A percentile compares a stretch with the other conserved stretches of the same genome.
Conservation (phyloP, 1,140 invertebrate species). For the Leptopilina clavipes region DNA sequence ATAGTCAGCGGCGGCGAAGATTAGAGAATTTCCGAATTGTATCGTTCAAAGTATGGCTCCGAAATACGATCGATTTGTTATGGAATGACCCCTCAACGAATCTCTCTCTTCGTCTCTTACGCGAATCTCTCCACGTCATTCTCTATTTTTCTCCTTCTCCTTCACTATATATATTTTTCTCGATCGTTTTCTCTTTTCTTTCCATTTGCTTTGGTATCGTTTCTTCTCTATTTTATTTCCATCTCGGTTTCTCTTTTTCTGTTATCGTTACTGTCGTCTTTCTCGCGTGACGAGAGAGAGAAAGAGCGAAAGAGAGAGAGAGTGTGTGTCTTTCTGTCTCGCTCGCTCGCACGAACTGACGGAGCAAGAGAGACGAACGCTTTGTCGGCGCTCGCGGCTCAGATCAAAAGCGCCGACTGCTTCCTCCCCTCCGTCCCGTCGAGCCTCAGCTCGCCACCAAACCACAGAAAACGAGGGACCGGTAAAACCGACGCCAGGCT, state of each 20-base stretch:
- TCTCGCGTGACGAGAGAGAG: slow-evolving; percentile 1
- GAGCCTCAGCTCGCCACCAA: slow-evolving; percentile 55
- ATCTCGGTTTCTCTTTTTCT: slow-evolving; percentile 30
- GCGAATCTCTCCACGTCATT: slow-evolving; percentile 18
- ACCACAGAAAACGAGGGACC: slow-evolving; percentile 58
- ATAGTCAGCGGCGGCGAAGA: slow-evolving; percentile 32
- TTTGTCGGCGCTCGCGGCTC: slow-evolving; percentile 73
- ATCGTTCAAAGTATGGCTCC: slow-evolving; percentile 16
- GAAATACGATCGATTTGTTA: slow-evolving; percentile 31
- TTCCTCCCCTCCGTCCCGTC: slow-evolving; percentile 47
- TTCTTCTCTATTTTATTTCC: slow-evolving; percentile 31
- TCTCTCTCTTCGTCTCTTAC: slow-evolving; percentile 34
- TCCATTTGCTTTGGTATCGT: slow-evolving; percentile 41
- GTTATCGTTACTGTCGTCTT: slow-evolving; percentile 38
- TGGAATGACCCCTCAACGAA: slow-evolving; percentile 39
- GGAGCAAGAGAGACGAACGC: slow-evolving; percentile 67
- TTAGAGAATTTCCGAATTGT: slow-evolving; percentile 35
- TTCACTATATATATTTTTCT: slow-evolving; percentile 32
- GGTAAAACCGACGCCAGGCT: slow-evolving; percentile 61
- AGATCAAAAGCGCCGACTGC: slow-evolving; percentile 70
- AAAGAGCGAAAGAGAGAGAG: no score
- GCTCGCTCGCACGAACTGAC: slow-evolving; percentile 58
- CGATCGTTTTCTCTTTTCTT: slow-evolving; percentile 10
- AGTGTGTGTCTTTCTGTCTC: slow-evolving; percentile 39
- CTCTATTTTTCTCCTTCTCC: neutral